phyloP scores from a whole-genome alignment of 1,140 invertebrate species.

The Cyclina sinensis region DNA sequence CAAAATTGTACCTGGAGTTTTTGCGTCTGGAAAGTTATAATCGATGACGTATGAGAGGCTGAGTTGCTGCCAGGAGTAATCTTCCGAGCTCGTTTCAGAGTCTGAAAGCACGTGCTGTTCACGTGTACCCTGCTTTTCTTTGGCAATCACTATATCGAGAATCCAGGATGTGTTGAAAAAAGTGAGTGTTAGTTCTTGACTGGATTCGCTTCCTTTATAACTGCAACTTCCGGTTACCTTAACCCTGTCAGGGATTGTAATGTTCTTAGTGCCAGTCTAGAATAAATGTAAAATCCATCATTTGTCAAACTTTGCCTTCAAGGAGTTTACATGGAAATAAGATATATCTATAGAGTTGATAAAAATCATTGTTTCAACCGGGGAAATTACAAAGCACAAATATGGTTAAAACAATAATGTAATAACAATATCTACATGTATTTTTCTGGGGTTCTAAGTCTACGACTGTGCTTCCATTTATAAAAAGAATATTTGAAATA shows the following conservation, averaged over 20 bases:
- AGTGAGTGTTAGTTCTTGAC: constrained; percentile 7
- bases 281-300: no score
- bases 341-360: no score
- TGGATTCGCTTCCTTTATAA: not conserved
- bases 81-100: not conserved
- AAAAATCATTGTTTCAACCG: no score
- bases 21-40: not conserved
- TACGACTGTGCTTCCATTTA: no score
- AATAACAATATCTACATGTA: no score
- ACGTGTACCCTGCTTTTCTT: not conserved
- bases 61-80: not conserved
- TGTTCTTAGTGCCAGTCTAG: not conserved
- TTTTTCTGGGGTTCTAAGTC: no score
- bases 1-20: not conserved
- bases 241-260: not conserved
- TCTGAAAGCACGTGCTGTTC: not conserved
- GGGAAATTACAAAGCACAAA: no score
- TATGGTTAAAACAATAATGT: no score
- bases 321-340: no score
- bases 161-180: not conserved
- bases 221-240: constrained; percentile 11
- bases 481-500: no score
- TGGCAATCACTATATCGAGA: not conserved
- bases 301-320: no score
- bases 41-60: constrained; percentile 1